Conservation (phyloP, 2,888 invertebrate species). For the Ochlodes sylvanus region DNA sequence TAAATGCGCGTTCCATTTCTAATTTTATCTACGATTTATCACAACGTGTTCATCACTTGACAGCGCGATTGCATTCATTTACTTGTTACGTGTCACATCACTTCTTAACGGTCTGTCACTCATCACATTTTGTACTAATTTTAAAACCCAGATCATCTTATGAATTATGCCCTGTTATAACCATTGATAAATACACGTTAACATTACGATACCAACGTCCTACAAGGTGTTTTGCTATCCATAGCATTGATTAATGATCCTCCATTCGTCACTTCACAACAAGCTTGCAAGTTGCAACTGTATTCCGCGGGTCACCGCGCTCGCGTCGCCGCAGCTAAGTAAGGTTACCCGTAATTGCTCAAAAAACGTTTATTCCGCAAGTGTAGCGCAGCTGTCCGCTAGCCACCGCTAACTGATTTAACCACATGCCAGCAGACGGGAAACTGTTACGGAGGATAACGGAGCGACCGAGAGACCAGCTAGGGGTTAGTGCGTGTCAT, state of each 20-base stretch:
- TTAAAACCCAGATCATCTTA: too few relatives aligned
- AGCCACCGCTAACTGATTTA: constrained; percentile 57
- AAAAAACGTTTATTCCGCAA: constrained; percentile 24
- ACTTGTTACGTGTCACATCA: neutral
- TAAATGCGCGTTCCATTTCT: constrained; percentile 30
- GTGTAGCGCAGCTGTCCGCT: constrained; percentile 39
- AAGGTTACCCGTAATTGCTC: constrained; percentile 23
- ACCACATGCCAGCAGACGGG: constrained; percentile 47
- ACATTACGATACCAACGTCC: too few relatives aligned
- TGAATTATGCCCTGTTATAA: too few relatives aligned
- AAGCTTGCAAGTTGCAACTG: too few relatives aligned
- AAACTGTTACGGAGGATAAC: constrained; percentile 43
- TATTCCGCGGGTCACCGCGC: too few relatives aligned
- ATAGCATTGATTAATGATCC: too few relatives aligned
- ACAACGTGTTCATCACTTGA: constrained; percentile 28
- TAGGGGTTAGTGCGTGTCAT: constrained; percentile 32
- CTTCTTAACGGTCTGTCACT: too few relatives aligned
- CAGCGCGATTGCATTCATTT: neutral
- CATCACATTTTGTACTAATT: too few relatives aligned
- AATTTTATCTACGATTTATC: constrained; percentile 24
- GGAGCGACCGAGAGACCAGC: constrained; percentile 35
- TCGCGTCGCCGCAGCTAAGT: too few relatives aligned
- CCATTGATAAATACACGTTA: too few relatives aligned
- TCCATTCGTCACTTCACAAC: too few relatives aligned
- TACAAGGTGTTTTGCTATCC: too few relatives aligned